Conservation (phyloP, 1,140 invertebrate species). For the Dufourea novaeangliae region DNA sequence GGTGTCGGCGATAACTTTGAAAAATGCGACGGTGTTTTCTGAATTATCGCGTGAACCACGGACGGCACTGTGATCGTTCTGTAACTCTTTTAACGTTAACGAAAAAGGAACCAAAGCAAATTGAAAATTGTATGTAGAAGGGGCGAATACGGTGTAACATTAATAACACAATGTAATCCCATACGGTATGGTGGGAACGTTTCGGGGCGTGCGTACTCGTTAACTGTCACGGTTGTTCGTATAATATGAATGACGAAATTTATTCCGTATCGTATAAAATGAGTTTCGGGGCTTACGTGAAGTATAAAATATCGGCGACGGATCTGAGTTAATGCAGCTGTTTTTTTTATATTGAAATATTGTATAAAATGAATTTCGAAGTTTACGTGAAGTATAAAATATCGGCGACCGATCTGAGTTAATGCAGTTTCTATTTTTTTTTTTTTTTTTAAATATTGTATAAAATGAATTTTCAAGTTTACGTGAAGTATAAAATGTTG, state of each 20-base stretch:
- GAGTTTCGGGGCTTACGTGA: not conserved
- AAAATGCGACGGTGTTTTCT: slow-evolving; percentile 25
- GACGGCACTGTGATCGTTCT: not conserved
- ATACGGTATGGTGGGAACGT: too few relatives aligned
- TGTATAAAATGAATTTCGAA: too few relatives aligned
- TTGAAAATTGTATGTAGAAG: not conserved
- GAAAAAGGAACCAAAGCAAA: not conserved
- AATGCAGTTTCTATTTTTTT: not conserved
- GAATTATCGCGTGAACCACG: slow-evolving; percentile 2
- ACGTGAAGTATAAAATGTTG: too few relatives aligned
- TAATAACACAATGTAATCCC: not conserved
- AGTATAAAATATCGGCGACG: not conserved
- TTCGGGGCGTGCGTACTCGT: not conserved
- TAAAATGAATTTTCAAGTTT: too few relatives aligned
- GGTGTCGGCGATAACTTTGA: slow-evolving; percentile 30
- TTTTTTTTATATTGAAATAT: too few relatives aligned
- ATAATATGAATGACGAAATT: not conserved
- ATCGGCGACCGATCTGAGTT: not conserved
- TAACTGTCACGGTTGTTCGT: not conserved
- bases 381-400: not conserved
- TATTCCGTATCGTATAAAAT: not conserved
- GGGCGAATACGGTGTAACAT: not conserved
- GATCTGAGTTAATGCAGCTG: not conserved
- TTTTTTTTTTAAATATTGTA: too few relatives aligned
- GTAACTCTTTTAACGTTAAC: not conserved